Evolutionary conservation across 2,888 invertebrate species (phyloP), one percentile per base, ranked within the genome.

Genomic region (Antitype chi): DNA sequence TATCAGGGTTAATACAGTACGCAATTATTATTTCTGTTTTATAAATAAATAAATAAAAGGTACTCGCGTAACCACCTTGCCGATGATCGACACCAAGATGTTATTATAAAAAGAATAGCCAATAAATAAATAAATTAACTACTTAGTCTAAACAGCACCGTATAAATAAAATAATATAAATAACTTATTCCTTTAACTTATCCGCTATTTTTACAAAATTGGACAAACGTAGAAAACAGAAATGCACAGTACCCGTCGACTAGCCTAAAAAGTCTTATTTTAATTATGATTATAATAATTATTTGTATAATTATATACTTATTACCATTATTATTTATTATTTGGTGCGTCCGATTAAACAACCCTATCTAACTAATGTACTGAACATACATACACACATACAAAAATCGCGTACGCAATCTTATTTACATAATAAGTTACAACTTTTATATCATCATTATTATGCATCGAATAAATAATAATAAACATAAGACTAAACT

Each of bases 181-280:
- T 86, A 74, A 87, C 88, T 90, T 91, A 85, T 70, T 76, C 5
- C 67, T n/a, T 85, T 86, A 90, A 74, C 86, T 91, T 92, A 94
- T 85, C 70, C 70, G 52, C 87, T 92, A 94, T 95, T 94, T 94
- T 87, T 95, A 96, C 96, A 96, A 96, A 95, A 96, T 95, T 95
- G 95, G 95, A 96, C 96, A 94, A 91, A 92, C 91, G 92, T 92
- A 94, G 82, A 88, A 86, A 83, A 85, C 75, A 92, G 92, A 95
- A 96, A 96, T 96, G 95, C 96, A 95, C 95, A 94, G 93, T 95
- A 96, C 96, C 96, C 96, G 96, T 96, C 96, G 95, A 96, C 96
- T 96, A 94, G 91, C 93, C 95, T 96, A 96, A 85, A 78, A 86
- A 86, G 87, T 82, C 84, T 88, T 89, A 91, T 77, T 82, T 87